Percentiles rank a stretch among this genome's conserved stretches.
phyloP scores from a whole-genome alignment of 2,113 vertebrate species.

The Dicrurus megarhynchus region DNA sequence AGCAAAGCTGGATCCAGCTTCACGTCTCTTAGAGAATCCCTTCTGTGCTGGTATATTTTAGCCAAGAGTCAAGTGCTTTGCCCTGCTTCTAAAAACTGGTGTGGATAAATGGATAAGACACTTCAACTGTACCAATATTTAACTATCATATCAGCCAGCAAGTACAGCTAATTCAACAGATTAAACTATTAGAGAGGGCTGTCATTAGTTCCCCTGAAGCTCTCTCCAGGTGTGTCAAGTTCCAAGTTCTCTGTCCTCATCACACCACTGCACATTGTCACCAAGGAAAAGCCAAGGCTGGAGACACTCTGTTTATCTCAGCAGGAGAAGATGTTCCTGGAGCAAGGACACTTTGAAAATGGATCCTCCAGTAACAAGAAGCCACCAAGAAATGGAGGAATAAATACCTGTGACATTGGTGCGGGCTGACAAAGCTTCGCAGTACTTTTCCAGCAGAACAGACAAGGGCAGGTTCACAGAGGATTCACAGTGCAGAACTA shows the following conservation, averaged over 20 bases:
- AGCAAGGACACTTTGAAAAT: conserved; percentile 26
- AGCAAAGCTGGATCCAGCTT: not conserved
- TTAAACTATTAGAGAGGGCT: not conserved
- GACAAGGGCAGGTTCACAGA: conserved; percentile 54
- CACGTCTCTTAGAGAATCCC: not conserved
- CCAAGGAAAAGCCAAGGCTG: not conserved
- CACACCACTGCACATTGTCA: not conserved
- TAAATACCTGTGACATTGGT: conserved; percentile 74
- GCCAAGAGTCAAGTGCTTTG: not conserved
- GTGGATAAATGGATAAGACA: not conserved
- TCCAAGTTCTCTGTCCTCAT: not conserved
- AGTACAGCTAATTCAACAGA: not conserved
- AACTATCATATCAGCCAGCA: not conserved
- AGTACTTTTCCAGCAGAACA: conserved; percentile 70
- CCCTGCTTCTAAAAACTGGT: not conserved
- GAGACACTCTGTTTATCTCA: not conserved
- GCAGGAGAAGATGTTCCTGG: not conserved
- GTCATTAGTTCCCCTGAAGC: not conserved
- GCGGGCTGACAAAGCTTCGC: conserved; percentile 63
- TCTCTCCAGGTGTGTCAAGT: not conserved
- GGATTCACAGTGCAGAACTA: conserved; percentile 60
- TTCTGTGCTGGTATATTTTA: not conserved
- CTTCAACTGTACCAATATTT: not conserved
- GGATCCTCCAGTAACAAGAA: conserved; percentile 8
- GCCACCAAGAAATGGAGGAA: not conserved